Evolutionary conservation across 2,888 invertebrate genomes (phyloP).

Genomic region (Drosophila testacea): DNA sequence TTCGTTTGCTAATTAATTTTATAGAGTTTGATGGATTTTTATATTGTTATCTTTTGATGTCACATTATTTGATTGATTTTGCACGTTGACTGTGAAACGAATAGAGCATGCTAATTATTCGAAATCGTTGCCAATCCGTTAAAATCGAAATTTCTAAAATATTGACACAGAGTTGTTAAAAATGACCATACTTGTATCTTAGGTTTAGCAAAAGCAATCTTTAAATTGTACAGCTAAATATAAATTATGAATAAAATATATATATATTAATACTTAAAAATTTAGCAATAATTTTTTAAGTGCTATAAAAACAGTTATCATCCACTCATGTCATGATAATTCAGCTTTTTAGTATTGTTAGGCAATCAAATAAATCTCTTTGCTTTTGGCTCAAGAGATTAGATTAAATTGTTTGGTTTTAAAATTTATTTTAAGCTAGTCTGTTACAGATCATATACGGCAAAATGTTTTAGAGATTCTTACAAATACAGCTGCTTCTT

Average conservation of each 20-base stretch:
- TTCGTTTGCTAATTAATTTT: slow-evolving; percentile 48
- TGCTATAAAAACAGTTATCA: too few species aligned
- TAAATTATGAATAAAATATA: neutral
- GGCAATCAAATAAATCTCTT: too few species aligned
- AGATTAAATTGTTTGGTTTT: too few species aligned
- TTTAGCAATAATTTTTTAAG: too few species aligned
- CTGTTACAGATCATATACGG: too few species aligned
- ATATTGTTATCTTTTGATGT: slow-evolving; percentile 52
- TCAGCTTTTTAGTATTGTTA: too few species aligned
- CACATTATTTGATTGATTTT: slow-evolving; percentile 63
- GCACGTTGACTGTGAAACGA: slow-evolving; percentile 23
- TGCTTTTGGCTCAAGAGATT: too few species aligned
- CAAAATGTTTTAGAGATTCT: neutral
- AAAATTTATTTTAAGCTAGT: too few species aligned
- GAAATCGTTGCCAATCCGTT: slow-evolving; percentile 33
- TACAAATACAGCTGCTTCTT: slow-evolving; percentile 10
- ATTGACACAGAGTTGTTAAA: slow-evolving; percentile 10
- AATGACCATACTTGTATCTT: neutral
- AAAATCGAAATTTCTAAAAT: slow-evolving; percentile 14
- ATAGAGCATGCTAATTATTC: slow-evolving; percentile 13
- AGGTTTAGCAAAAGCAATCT: slow-evolving; percentile 1
- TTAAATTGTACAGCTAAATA: neutral
- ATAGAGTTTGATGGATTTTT: slow-evolving; percentile 62
- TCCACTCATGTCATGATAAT: too few species aligned
- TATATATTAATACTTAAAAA: too few species aligned